Evolutionary conservation across 2,888 invertebrate species (phyloP).

Genomic region (Trissoscelio sp.): DNA sequence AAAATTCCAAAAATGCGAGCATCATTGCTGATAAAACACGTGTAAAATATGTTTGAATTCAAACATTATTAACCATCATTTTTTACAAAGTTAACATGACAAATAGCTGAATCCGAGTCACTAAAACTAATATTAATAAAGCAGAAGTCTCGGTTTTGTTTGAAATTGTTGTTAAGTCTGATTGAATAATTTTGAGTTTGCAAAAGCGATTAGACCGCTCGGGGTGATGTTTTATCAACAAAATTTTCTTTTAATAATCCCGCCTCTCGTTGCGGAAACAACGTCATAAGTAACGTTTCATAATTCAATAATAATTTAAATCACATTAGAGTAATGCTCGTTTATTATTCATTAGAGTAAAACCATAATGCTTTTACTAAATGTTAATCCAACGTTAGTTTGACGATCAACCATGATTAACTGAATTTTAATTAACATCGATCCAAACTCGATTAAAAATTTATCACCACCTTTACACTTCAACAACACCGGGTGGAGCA

Average conservation of each 20-base stretch:
- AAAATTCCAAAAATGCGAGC: no score
- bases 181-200: constrained; percentile 14
- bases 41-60: no score
- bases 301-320: constrained; percentile 53
- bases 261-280: constrained; percentile 34
- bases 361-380: constrained; percentile 48
- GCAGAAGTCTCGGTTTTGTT: no score
- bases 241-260: constrained; percentile 48
- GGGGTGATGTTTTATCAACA: constrained; percentile 24
- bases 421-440: constrained; percentile 55
- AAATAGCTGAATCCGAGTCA: no score
- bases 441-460: constrained; percentile 45
- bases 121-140: background rate
- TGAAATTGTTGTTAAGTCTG: constrained; percentile 17
- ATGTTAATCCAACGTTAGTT: constrained; percentile 50
- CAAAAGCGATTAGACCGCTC: constrained; percentile 38
- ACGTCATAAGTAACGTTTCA: constrained; percentile 49
- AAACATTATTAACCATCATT: no score
- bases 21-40: no score
- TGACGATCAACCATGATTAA: constrained; percentile 44
- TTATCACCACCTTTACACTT: constrained; percentile 26
- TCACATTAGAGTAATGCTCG: constrained; percentile 57
- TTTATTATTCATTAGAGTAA: constrained; percentile 50
- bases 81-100: no score
- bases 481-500: constrained; percentile 3